These are phyloP conservation scores for Formicarius rufipectus DNA, from an alignment of 2,113 vertebrate genomes.

Conservation along the genomic window DNA sequence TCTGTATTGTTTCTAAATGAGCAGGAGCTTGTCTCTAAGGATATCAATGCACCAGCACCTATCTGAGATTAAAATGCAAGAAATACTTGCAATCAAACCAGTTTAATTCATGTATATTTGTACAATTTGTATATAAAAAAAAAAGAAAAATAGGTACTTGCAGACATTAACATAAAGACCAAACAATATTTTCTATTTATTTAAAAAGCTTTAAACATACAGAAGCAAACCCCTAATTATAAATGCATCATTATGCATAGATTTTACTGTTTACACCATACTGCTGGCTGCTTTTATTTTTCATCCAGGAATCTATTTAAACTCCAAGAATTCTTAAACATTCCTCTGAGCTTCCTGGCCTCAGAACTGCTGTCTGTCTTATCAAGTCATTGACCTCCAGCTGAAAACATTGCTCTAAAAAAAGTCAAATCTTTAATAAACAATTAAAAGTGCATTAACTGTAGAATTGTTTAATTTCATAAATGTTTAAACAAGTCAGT, in stretches of 20 bases:
- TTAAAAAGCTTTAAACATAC: conserved; percentile 63
- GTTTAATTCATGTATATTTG: conserved; percentile 64
- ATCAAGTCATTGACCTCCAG: conserved; percentile 61
- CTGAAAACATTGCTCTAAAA: conserved; percentile 69
- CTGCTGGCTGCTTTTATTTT: conserved; percentile 60
- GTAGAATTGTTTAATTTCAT: conserved; percentile 69
- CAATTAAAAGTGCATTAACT: conserved; percentile 75
- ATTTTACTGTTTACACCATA: conserved; percentile 50
- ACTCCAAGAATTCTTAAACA: conserved; percentile 43
- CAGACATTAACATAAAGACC: conserved; percentile 70
- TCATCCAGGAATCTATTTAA: conserved; percentile 53
- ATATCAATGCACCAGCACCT: background rate
- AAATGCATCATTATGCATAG: conserved; percentile 46
- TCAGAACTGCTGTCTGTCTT: conserved; percentile 62
- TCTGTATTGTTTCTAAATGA: background rate
- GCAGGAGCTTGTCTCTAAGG: background rate
- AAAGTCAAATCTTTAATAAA: conserved; percentile 70
- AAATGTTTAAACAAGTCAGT: conserved; percentile 72
- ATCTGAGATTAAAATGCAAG: conserved; percentile 57
- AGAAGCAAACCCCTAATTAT: conserved; percentile 68
- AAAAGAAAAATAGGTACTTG: conserved; percentile 39
- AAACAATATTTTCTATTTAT: conserved; percentile 71
- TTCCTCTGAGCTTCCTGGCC: conserved; percentile 56
- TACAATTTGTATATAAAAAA: conserved; percentile 51
- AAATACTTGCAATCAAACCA: conserved; percentile 63